phyloP scores from a whole-genome alignment of 2,888 invertebrate genomes.

The Microdon myrmicae region DNA sequence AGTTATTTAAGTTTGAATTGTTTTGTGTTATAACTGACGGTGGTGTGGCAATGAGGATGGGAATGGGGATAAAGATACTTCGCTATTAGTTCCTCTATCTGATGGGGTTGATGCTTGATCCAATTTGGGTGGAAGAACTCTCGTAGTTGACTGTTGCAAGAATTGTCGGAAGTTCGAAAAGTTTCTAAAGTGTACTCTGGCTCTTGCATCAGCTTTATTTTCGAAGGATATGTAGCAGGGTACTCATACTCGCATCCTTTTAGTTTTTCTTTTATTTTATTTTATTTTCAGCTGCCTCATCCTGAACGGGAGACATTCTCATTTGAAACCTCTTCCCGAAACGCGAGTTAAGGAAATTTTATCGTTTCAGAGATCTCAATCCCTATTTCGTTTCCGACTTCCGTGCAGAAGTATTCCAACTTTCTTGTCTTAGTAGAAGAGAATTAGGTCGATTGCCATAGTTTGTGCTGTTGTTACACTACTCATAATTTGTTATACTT shows the following conservation, averaged over 20 bases:
- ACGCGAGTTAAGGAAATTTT: constrained; percentile 13
- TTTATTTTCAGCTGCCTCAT: no score
- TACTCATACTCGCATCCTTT: no score
- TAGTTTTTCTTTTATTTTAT: no score
- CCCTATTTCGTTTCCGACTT: constrained; percentile 24
- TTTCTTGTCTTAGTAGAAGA: no score
- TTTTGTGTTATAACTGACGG: constrained; percentile 48
- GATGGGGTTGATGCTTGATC: no score
- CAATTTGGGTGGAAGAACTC: no score
- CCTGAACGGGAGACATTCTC: constrained; percentile 30
- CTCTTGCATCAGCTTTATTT: background rate
- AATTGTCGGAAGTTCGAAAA: constrained; percentile 50
- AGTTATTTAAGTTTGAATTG: constrained; percentile 51
- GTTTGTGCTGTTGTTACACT: constrained; percentile 12
- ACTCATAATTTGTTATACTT: constrained; percentile 26
- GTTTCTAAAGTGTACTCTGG: constrained; percentile 36
- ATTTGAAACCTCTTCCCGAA: constrained; percentile 35
- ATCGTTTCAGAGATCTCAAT: constrained; percentile 5
- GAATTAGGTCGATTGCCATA: constrained; percentile 43
- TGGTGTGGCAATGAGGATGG: background rate
- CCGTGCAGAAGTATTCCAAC: constrained; percentile 10
- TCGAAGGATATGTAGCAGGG: no score
- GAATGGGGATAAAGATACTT: no score
- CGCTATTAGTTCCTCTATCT: no score
- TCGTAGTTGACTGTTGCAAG: constrained; percentile 20